Conservation (phyloP, 1,140 invertebrate species). For the Drosophila bocki region DNA sequence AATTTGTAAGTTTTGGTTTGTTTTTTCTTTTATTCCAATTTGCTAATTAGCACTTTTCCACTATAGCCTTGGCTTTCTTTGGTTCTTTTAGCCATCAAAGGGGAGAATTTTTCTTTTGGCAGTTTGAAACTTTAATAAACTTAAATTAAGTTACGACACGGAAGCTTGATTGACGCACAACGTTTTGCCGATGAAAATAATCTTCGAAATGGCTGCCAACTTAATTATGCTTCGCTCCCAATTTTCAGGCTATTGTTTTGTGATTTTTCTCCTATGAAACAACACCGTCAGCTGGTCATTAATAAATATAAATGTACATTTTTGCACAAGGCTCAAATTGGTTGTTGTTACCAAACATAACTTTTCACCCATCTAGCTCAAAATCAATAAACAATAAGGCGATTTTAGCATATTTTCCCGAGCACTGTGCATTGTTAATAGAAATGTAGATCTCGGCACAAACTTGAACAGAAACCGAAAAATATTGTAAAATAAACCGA, state of each 20-base stretch:
- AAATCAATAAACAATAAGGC: slow-evolving; percentile 59
- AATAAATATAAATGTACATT: slow-evolving; percentile 20
- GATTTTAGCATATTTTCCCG: slow-evolving; percentile 57
- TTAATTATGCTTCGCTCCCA: background rate
- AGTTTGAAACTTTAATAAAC: slow-evolving; percentile 51
- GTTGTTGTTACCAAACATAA: slow-evolving; percentile 20
- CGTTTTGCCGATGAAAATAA: background rate
- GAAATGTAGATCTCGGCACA: background rate
- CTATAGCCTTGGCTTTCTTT: background rate
- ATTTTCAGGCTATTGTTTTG: slow-evolving; percentile 7
- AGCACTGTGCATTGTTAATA: slow-evolving; percentile 47
- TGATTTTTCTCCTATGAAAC: slow-evolving; percentile 8
- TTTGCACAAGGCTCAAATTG: slow-evolving; percentile 4
- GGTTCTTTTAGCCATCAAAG: background rate
- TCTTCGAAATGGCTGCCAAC: background rate
- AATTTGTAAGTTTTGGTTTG: background rate
- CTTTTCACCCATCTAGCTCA: slow-evolving; percentile 42
- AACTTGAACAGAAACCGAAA: slow-evolving; percentile 35
- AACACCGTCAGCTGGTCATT: slow-evolving; percentile 19
- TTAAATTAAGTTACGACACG: slow-evolving; percentile 33
- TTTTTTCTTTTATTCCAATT: background rate
- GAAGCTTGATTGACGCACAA: background rate
- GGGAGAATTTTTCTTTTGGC: background rate
- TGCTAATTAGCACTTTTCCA: background rate
- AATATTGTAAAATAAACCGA: slow-evolving; percentile 59